phyloP scores from a whole-genome alignment of 2,888 invertebrate genomes.

The Alsophila aescularia region DNA sequence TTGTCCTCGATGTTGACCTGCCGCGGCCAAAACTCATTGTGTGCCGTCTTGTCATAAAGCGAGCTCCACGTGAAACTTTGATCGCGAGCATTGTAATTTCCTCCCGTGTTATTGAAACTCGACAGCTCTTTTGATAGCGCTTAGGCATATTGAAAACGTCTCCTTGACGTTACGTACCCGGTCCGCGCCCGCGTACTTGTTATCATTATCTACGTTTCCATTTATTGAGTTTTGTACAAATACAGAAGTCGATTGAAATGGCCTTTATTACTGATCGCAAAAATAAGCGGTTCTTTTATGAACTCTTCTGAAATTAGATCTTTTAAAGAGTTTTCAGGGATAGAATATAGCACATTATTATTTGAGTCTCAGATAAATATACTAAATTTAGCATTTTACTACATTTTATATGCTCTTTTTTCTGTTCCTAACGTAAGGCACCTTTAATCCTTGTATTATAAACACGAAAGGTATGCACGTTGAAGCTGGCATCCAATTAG shows the following conservation, averaged over 20 bases:
- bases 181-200: slow-evolving; percentile 24
- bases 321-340: not conserved
- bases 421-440: too few relatives aligned
- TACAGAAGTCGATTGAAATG: slow-evolving; percentile 32
- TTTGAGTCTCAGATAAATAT: not conserved
- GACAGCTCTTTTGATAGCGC: slow-evolving; percentile 54
- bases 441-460: too few relatives aligned
- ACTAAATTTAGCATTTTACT: not conserved
- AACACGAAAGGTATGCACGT: too few relatives aligned
- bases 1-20: slow-evolving; percentile 67
- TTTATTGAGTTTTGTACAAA: slow-evolving; percentile 41
- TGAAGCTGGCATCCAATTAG: not conserved
- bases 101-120: slow-evolving; percentile 62
- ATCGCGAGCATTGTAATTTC: slow-evolving; percentile 64
- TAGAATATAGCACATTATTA: slow-evolving; percentile 2
- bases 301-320: slow-evolving; percentile 15
- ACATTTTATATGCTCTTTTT: slow-evolving; percentile 6
- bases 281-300: slow-evolving; percentile 14
- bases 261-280: slow-evolving; percentile 28
- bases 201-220: slow-evolving; percentile 33
- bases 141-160: slow-evolving; percentile 51
- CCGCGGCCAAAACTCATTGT: slow-evolving; percentile 76
- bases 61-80: slow-evolving; percentile 62
- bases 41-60: slow-evolving; percentile 70
- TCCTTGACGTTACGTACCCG: slow-evolving; percentile 42